These are phyloP conservation scores for Biston betularia DNA, from an alignment of 2,888 invertebrate species.

Conservation along the genomic window DNA sequence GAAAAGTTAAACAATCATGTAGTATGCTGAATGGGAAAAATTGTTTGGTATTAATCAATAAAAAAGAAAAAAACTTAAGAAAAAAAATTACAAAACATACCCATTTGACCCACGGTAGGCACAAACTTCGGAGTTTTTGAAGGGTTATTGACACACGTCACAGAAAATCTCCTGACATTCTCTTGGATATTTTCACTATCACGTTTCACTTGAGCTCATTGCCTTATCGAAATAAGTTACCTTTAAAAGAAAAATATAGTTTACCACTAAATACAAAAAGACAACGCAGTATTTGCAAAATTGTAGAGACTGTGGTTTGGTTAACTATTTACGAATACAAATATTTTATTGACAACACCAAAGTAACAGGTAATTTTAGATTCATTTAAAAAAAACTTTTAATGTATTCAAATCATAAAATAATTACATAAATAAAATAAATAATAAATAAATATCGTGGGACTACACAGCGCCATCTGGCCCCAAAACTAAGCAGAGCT, in stretches of 20 bases:
- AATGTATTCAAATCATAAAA: too few species aligned
- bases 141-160: slow-evolving; percentile 59
- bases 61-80: neutral
- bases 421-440: too few species aligned
- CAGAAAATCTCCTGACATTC: slow-evolving; percentile 60
- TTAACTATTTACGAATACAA: slow-evolving; percentile 15
- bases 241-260: slow-evolving; percentile 59
- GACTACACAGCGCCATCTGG: too few species aligned
- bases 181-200: slow-evolving; percentile 38
- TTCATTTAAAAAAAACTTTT: too few species aligned
- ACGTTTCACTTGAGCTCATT: slow-evolving; percentile 50
- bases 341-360: slow-evolving; percentile 4
- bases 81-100: slow-evolving; percentile 65
- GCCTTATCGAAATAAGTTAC: slow-evolving; percentile 58
- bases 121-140: slow-evolving; percentile 78
- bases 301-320: slow-evolving; percentile 47
- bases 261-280: slow-evolving; percentile 34
- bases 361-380: too few species aligned
- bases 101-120: slow-evolving; percentile 75
- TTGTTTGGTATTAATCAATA: too few species aligned
- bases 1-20: too few species aligned
- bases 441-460: too few species aligned
- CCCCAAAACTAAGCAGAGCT: too few species aligned
- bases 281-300: slow-evolving; percentile 19
- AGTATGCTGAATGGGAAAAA: too few species aligned